Percentiles rank a stretch among this genome's conserved stretches.
These are phyloP conservation scores for Neolamprologus hecqui DNA, from an alignment of 2,113 vertebrate species.

Conservation along the genomic window DNA sequence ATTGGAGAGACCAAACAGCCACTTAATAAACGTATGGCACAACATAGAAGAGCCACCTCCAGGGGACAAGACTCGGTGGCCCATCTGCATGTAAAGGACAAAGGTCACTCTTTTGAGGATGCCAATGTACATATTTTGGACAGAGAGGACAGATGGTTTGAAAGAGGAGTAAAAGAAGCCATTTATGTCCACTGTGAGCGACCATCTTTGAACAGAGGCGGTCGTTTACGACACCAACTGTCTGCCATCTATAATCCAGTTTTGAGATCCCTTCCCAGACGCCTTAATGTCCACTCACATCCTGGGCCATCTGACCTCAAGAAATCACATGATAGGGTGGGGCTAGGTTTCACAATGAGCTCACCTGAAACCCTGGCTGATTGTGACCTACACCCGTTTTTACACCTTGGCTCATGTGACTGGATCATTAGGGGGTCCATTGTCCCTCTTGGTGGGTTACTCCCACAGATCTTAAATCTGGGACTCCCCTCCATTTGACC, in stretches of 20 bases:
- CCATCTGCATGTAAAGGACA: background rate
- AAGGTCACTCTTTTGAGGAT: background rate
- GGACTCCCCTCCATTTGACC: background rate
- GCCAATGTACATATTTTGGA: background rate
- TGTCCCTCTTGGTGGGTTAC: background rate
- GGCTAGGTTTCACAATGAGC: background rate
- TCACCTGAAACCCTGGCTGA: background rate
- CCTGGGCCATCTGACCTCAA: background rate
- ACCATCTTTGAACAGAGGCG: background rate
- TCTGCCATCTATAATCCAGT: background rate
- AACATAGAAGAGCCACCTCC: background rate
- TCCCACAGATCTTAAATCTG: background rate
- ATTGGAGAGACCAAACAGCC: background rate
- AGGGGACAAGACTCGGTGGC: rapidly evolving
- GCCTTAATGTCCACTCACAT: background rate
- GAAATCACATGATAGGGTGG: background rate
- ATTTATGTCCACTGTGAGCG: background rate
- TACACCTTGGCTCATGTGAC: background rate
- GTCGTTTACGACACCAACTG: rapidly evolving
- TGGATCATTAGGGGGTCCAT: background rate
- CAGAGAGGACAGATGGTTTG: background rate
- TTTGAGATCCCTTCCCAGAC: background rate
- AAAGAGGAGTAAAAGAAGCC: background rate
- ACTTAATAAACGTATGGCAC: background rate
- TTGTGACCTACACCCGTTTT: background rate